Evolutionary conservation across 2,888 invertebrate genomes (phyloP).

Genomic region (Trypoxylon attenuatum): DNA sequence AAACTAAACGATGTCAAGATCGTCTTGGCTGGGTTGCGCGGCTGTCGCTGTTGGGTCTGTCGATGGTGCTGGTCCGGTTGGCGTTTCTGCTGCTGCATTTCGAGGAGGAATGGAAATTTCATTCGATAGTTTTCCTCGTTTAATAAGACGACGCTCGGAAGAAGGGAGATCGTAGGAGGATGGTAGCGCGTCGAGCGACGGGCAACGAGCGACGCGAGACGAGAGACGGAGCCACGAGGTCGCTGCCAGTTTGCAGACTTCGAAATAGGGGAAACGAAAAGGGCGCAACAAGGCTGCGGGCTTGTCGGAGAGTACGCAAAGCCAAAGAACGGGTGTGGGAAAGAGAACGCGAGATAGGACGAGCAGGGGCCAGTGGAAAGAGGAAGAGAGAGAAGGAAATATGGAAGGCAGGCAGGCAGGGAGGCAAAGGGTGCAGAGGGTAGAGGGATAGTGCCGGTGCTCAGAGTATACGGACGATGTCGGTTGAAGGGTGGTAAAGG

Average conservation of each 20-base stretch:
- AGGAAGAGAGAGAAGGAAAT: slow-evolving; percentile 60
- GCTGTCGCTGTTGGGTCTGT: slow-evolving; percentile 40
- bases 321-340: slow-evolving; percentile 47
- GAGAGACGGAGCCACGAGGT: slow-evolving; percentile 59
- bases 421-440: slow-evolving; percentile 51
- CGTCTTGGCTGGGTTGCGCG: too few species aligned
- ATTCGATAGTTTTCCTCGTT: slow-evolving; percentile 56
- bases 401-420: slow-evolving; percentile 45
- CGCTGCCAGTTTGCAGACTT: slow-evolving; percentile 61
- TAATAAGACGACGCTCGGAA: slow-evolving; percentile 48
- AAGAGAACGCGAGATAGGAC: slow-evolving; percentile 46
- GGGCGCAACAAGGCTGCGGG: slow-evolving; percentile 56
- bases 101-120: slow-evolving; percentile 57
- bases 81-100: not conserved
- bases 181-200: not conserved
- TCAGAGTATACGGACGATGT: not conserved
- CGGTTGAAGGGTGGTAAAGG: too few species aligned
- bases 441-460: slow-evolving; percentile 41
- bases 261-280: slow-evolving; percentile 58
- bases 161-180: slow-evolving; percentile 1
- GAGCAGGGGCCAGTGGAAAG: slow-evolving; percentile 42
- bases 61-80: slow-evolving; percentile 36
- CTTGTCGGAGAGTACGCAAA: slow-evolving; percentile 50
- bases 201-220: slow-evolving; percentile 10
- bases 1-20: slow-evolving; percentile 45